phyloP scores from a whole-genome alignment of 1,140 invertebrate genomes.

The Hetaerina americana region DNA sequence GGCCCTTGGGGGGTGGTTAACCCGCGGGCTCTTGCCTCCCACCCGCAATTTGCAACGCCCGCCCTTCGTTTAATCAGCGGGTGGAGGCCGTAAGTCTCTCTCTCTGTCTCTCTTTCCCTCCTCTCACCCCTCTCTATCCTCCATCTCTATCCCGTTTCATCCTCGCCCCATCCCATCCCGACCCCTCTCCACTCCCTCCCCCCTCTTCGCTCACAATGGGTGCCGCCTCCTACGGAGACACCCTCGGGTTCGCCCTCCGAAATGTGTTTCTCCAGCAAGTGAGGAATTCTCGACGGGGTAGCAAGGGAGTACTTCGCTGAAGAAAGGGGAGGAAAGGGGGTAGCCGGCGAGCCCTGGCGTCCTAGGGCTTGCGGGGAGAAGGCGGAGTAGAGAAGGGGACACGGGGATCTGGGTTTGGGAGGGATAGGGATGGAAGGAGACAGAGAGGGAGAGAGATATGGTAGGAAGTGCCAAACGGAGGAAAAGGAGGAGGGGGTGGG shows the following conservation, averaged over 20 bases:
- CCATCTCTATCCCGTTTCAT: too few relatives aligned
- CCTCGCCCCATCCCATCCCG: too few relatives aligned
- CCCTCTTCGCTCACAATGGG: neutral
- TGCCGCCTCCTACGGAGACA: neutral
- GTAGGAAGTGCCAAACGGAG: neutral
- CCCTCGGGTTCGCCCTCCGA: too few relatives aligned
- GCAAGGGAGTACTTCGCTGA: neutral
- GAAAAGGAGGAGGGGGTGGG: neutral
- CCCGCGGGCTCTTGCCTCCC: too few relatives aligned
- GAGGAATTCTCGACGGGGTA: neutral
- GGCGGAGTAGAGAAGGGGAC: too few relatives aligned
- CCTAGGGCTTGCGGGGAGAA: too few relatives aligned
- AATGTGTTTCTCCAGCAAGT: too few relatives aligned
- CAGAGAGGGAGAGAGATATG: neutral
- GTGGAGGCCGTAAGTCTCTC: neutral
- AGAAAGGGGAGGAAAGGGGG: too few relatives aligned
- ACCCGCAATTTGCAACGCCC: neutral
- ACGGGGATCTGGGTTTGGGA: too few relatives aligned
- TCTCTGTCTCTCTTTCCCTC: neutral
- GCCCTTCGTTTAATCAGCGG: neutral
- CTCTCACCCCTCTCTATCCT: neutral
- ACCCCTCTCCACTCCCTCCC: neutral
- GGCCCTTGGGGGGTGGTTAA: too few relatives aligned
- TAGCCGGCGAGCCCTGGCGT: too few relatives aligned
- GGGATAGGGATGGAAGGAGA: too few relatives aligned